Conservation (phyloP, 64 coral and sea anemone species). For the Porites lutea region DNA sequence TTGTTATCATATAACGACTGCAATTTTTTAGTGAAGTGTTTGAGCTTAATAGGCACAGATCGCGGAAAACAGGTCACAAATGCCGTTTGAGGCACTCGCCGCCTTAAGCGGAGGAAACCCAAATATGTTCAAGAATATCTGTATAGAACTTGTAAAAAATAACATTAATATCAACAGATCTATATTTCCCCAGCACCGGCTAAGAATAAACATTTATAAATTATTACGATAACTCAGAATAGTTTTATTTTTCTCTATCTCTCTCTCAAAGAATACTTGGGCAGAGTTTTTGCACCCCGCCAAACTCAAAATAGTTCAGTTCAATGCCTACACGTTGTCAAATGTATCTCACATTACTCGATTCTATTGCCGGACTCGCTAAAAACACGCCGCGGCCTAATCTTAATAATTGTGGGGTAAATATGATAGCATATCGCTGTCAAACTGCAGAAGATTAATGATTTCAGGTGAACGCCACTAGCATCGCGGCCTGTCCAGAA, state of each 20-base stretch:
- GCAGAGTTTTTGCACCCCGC: not conserved
- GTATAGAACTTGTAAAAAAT: not conserved
- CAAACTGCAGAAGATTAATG: slow-evolving; percentile 86
- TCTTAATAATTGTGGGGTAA: slow-evolving; percentile 88
- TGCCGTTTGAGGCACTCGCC: not conserved
- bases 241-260: not conserved
- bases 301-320: not conserved
- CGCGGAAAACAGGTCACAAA: slow-evolving; percentile 29
- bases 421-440: slow-evolving; percentile 87
- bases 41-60: slow-evolving; percentile 8
- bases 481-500: not conserved
- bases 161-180: not conserved
- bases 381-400: slow-evolving; percentile 42
- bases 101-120: slow-evolving; percentile 43
- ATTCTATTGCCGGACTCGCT: slow-evolving; percentile 29
- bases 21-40: slow-evolving; percentile 6
- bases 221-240: not conserved
- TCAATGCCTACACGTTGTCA: slow-evolving; percentile 21
- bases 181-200: not conserved
- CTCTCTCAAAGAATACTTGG: not conserved
- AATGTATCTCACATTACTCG: slow-evolving; percentile 31
- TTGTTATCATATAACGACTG: not conserved
- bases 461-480: slow-evolving; percentile 53
- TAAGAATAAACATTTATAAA: not conserved
- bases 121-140: slow-evolving; percentile 31